These are phyloP conservation scores for Synergus itoensis DNA, from an alignment of 2,888 invertebrate species.

Conservation along the genomic window DNA sequence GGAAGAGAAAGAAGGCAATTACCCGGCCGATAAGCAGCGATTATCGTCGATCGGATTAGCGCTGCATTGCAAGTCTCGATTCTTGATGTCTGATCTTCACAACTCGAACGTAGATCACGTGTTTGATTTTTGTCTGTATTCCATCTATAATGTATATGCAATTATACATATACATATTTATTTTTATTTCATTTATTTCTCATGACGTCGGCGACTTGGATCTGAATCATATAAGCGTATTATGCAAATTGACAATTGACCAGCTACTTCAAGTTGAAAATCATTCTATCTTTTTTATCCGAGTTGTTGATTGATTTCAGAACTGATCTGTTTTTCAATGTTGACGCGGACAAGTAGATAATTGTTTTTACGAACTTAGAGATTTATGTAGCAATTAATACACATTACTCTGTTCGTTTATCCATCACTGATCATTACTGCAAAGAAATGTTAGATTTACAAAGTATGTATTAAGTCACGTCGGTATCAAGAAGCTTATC, in stretches of 20 bases:
- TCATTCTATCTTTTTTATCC: not conserved
- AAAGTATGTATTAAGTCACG: no score
- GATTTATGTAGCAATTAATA: not conserved
- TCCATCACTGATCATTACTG: no score
- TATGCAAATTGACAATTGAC: conserved; percentile 1
- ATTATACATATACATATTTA: no score
- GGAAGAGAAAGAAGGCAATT: conserved; percentile 60
- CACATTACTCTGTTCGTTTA: not conserved
- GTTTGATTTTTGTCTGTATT: not conserved
- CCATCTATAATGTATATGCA: no score
- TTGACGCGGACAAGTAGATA: not conserved
- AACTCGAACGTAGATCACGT: not conserved
- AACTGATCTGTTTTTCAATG: not conserved
- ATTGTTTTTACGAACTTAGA: no score
- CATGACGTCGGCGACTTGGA: not conserved
- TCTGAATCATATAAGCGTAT: not conserved
- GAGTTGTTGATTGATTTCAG: not conserved
- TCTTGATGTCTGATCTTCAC: not conserved
- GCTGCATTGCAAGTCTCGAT: conserved; percentile 43
- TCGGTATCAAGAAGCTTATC: no score
- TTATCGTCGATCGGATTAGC: conserved; percentile 61
- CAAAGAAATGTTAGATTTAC: no score
- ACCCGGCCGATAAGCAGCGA: conserved; percentile 56
- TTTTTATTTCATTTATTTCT: not conserved
- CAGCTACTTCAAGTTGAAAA: not conserved